Conservation (phyloP, 2,113 vertebrate genomes). For the Tyrannus savana region DNA sequence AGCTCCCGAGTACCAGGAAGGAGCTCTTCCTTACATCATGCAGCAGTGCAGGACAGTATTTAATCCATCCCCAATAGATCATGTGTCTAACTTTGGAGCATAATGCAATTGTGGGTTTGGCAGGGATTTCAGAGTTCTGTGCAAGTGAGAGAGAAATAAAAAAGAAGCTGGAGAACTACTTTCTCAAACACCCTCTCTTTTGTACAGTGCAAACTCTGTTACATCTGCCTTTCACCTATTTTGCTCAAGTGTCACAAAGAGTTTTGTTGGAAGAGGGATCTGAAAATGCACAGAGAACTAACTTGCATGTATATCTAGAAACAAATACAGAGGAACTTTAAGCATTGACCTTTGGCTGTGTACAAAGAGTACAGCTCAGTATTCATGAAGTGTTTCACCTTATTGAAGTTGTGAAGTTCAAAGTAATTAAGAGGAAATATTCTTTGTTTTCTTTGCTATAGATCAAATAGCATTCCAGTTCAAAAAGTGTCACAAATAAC, state of each 20-base stretch:
- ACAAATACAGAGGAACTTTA: not conserved
- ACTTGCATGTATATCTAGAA: not conserved
- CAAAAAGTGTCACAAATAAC: not conserved
- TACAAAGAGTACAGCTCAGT: not conserved
- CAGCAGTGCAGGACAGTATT: not conserved
- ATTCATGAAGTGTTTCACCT: not conserved
- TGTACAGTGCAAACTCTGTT: not conserved
- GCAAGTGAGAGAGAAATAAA: not conserved
- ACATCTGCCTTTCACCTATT: not conserved
- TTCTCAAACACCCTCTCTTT: not conserved
- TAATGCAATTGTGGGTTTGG: conserved; percentile 11
- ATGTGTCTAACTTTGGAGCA: not conserved
- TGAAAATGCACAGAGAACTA: not conserved
- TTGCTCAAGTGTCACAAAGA: not conserved
- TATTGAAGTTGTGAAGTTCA: not conserved
- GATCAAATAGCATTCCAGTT: not conserved
- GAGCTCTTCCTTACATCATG: not conserved
- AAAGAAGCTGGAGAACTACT: not conserved
- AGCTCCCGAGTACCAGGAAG: not conserved
- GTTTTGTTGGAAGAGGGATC: not conserved
- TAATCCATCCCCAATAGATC: not conserved
- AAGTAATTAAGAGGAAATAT: not conserved
- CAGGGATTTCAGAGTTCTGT: not conserved
- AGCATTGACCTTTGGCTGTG: not conserved
- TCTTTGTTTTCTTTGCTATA: not conserved